Evolutionary conservation across 2,797 vertebrate genomes (phyloP).

Genomic region (Cyclopterus lumpus): DNA sequence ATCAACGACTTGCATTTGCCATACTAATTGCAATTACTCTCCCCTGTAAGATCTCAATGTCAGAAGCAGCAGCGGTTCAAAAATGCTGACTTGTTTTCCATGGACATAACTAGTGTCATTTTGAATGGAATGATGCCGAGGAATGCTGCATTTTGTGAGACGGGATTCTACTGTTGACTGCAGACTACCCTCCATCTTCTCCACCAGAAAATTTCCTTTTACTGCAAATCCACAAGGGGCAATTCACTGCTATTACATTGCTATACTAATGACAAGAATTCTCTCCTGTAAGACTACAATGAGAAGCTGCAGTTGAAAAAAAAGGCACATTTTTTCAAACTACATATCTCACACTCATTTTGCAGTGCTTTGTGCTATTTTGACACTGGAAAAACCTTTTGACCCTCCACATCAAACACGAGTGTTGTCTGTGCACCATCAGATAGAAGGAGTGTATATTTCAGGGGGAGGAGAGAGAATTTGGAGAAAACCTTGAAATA

Average conservation of each 20-base stretch:
- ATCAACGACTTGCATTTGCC: not conserved
- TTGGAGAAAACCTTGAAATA: conserved; percentile 22
- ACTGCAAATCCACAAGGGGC: conserved; percentile 33
- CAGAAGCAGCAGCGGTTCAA: not conserved
- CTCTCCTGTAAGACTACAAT: conserved; percentile 24
- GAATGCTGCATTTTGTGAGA: not conserved
- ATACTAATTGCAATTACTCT: not conserved
- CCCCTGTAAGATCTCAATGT: not conserved
- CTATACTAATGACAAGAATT: conserved; percentile 31
- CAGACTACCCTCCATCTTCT: conserved; percentile 32
- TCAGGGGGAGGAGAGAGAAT: not conserved
- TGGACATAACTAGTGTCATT: not conserved
- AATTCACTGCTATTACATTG: conserved; percentile 27
- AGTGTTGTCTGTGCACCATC: not conserved
- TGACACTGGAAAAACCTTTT: conserved; percentile 17
- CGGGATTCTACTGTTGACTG: not conserved
- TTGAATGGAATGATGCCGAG: not conserved
- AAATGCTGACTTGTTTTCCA: not conserved
- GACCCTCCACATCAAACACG: conserved; percentile 13
- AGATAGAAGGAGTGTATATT: not conserved
- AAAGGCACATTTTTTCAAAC: conserved; percentile 6
- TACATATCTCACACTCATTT: not conserved
- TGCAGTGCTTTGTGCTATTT: not conserved
- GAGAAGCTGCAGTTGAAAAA: conserved; percentile 19
- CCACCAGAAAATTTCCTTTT: conserved; percentile 22